phyloP scores from a whole-genome alignment of 2,113 vertebrate genomes.

The Nesoenas mayeri region DNA sequence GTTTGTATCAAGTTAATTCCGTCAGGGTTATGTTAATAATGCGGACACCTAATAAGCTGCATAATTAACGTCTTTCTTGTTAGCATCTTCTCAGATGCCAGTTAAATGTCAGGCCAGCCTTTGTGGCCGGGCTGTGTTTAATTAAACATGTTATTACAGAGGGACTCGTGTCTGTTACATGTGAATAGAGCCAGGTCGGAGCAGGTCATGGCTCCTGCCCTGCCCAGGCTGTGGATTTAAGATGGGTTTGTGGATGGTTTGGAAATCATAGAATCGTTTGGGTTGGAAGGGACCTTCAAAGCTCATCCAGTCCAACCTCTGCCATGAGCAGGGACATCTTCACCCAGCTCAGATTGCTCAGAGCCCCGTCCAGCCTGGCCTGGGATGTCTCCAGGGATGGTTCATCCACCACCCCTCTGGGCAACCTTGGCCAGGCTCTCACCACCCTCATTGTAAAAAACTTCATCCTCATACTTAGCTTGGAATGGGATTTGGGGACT shows the following conservation, averaged over 20 bases:
- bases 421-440: too few species aligned
- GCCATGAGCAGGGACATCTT: too few species aligned
- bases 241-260: neutral
- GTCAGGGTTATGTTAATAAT: slow-evolving; percentile 64
- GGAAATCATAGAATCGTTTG: neutral
- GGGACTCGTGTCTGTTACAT: neutral
- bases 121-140: neutral
- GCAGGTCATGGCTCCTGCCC: rapidly evolving
- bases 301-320: too few species aligned
- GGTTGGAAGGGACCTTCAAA: too few species aligned
- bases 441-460: too few species aligned
- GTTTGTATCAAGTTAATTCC: slow-evolving; percentile 61
- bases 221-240: neutral
- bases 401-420: too few species aligned
- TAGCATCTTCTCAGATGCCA: slow-evolving; percentile 35
- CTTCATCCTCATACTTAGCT: too few species aligned
- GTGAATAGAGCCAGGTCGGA: neutral
- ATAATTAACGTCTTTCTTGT: slow-evolving; percentile 59
- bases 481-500: neutral
- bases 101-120: neutral
- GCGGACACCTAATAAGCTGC: slow-evolving; percentile 50
- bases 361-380: too few species aligned
- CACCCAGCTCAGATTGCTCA: too few species aligned
- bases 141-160: neutral
- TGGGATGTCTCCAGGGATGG: too few species aligned